Evolutionary conservation across 1,140 invertebrate species (phyloP), one percentile per base, ranked within the genome.

Genomic region (Lasioglossum baleicum): DNA sequence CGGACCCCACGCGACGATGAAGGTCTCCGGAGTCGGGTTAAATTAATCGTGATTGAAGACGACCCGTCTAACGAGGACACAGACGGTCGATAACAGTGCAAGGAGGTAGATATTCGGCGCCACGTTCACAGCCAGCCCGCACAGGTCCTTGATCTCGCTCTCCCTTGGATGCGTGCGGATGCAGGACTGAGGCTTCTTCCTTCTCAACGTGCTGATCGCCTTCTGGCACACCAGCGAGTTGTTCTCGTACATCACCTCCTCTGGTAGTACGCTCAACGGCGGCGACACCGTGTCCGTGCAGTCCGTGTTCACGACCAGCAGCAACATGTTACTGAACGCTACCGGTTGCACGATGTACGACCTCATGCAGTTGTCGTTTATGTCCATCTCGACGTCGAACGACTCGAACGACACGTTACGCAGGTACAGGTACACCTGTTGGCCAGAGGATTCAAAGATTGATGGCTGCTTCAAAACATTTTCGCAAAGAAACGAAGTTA

Each of bases 311-410:
- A 98, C 95, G 3, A 98, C 96, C 2, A 98, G 92, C 73, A 98
- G 92, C 7, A 98, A 93, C 93, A 98, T 94, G 90, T 98, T 98
- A 63, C 96, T 98, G 63, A 95, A 94, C 53, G 96, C 95, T 53
- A 98, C 96, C 53, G 95, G 94, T 84, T 98, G 96, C 2, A 97
- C 96, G 75, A 97, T 96, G 93, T 97, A 98, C 22, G 96, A 96
- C 84, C 89, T 80, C 61, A 89, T 84, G 83, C 94, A 94, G 70
- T 89, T 88, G 53, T 90, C 91, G 61, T 90, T 89, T 75, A 88
- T 88, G 66, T 91, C 86, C 4, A 80, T 76, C 40, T 92, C 87
- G 1, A 88, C 71, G 64, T 92, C 86, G 68, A 90, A 90, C 2
- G 90, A 81, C 7, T 88, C 86, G 42, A 88, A 83, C 0, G 91